Conservation (phyloP, 2,888 invertebrate species). For the Cryptophagus acutangulus region DNA sequence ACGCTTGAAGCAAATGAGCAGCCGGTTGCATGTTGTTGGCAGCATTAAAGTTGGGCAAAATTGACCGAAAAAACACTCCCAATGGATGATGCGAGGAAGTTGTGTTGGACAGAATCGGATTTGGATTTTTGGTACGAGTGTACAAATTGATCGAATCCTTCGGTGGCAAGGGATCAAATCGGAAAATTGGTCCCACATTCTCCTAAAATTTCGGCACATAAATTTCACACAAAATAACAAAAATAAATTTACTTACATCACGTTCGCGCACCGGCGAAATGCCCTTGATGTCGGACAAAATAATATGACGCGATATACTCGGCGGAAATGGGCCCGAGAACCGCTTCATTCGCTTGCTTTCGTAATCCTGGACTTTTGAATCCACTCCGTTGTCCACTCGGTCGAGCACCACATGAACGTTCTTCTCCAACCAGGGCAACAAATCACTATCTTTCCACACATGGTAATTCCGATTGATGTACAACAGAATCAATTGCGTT, state of each 20-base stretch:
- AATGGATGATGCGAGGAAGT: slow-evolving; percentile 43
- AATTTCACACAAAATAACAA: neutral
- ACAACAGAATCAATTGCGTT: slow-evolving; percentile 66
- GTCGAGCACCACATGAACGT: slow-evolving; percentile 61
- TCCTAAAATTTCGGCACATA: slow-evolving; percentile 34
- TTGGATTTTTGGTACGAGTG: slow-evolving; percentile 49
- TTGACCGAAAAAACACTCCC: slow-evolving; percentile 65
- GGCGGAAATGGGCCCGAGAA: slow-evolving; percentile 59
- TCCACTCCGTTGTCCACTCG: slow-evolving; percentile 60
- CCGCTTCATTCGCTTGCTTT: slow-evolving; percentile 56
- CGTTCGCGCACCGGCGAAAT: slow-evolving; percentile 58
- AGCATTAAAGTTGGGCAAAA: slow-evolving; percentile 62
- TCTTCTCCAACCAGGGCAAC: slow-evolving; percentile 70
- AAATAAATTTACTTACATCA: slow-evolving; percentile 28
- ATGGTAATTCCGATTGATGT: slow-evolving; percentile 66
- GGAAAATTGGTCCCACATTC: slow-evolving; percentile 57
- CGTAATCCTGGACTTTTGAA: slow-evolving; percentile 56
- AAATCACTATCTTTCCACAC: slow-evolving; percentile 75
- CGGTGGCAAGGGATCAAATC: slow-evolving; percentile 77
- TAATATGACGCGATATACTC: slow-evolving; percentile 64
- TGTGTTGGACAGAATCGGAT: slow-evolving; percentile 32
- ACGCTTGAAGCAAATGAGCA: slow-evolving; percentile 31
- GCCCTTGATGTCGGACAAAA: slow-evolving; percentile 67
- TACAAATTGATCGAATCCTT: slow-evolving; percentile 69
- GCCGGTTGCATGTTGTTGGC: slow-evolving; percentile 34